Base-by-base conservation (phyloP, 2,797 vertebrate species). In the Premnoplex brunnescens region DNA sequence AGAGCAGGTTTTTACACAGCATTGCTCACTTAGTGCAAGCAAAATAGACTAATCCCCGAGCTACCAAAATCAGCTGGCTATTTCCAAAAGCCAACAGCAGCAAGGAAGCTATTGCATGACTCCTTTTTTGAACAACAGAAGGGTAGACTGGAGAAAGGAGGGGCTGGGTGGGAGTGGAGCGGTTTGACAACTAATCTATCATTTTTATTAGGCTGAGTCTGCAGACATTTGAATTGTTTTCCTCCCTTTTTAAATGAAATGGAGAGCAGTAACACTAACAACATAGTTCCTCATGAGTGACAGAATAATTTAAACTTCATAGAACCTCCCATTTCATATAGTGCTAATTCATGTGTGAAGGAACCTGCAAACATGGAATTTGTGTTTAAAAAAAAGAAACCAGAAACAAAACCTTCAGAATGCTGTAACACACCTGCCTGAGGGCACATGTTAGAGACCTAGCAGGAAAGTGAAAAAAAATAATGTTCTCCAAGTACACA, bases 161-260 rank as follows among this genome's bases (percentile, higher is more conserved):
- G 91, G 91, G 71, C 71, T 85, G 88, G 48, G 48, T 91, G 67
- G 88, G 88, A 89, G 67, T 20, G 17, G 41, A 91, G 67, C n/a
- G 43, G 54, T 76, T 88, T 94, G 88, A 94, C 93, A 88, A 92
- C 71, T 79, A 72, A 96, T 97, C 41, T 75, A 71, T 96, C 92
- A 95, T 83, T 96, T 96, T 95, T 96, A 97, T 97, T 96, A 89
- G 86, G 30, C 78, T 93, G 60, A 92, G 92, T 71, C 93, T 95
- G 94, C 84, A 95, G 78, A 78, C 81, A 60, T 93, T 93, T 81
- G 95, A 95, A 87, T 90, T 96, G 73, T 94, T 95, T 94, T 91
- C 82, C 77, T 89, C 89, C 55, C 88, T 95, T 95, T 95, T 93
- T 67, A 88, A 91, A 91, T 63, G 49, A 96, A 95, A 95, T 37